phyloP scores from a whole-genome alignment of 1,140 invertebrate species.

The Drosophila eugracilis region DNA sequence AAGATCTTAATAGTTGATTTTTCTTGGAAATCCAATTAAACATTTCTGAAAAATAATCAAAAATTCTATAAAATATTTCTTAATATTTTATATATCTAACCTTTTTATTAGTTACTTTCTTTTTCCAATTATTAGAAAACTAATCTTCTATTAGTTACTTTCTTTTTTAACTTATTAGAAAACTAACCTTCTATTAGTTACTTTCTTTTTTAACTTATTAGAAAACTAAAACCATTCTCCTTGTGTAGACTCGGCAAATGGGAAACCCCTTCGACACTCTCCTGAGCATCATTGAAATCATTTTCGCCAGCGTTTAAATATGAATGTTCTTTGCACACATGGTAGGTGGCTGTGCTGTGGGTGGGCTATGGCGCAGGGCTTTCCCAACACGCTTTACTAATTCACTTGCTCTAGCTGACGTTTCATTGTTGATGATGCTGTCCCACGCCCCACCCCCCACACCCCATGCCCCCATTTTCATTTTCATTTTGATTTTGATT shows the following conservation, averaged over 20 bases:
- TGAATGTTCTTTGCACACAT: constrained; percentile 50
- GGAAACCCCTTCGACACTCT: neutral
- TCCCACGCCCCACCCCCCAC: no score
- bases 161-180: no score
- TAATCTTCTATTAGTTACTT: no score
- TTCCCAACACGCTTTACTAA: constrained; percentile 18
- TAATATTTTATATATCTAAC: no score
- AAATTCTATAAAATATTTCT: no score
- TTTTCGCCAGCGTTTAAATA: constrained; percentile 52
- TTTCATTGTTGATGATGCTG: constrained; percentile 17
- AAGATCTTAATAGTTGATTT: no score
- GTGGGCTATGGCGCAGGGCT: neutral
- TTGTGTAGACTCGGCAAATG: constrained; percentile 7
- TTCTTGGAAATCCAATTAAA: no score
- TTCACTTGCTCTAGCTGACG: constrained; percentile 1
- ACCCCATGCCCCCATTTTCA: constrained; percentile 4
- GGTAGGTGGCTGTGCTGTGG: constrained; percentile 13
- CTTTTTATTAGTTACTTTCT: no score
- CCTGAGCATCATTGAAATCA: constrained; percentile 40
- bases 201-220: neutral
- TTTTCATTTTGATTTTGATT: constrained; percentile 13
- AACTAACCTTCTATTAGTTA: no score
- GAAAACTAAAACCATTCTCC: neutral
- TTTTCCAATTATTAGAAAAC: no score
- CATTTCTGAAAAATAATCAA: no score